Evolutionary conservation across 2,888 invertebrate genomes (phyloP).

Genomic region (Dryococelus australis): DNA sequence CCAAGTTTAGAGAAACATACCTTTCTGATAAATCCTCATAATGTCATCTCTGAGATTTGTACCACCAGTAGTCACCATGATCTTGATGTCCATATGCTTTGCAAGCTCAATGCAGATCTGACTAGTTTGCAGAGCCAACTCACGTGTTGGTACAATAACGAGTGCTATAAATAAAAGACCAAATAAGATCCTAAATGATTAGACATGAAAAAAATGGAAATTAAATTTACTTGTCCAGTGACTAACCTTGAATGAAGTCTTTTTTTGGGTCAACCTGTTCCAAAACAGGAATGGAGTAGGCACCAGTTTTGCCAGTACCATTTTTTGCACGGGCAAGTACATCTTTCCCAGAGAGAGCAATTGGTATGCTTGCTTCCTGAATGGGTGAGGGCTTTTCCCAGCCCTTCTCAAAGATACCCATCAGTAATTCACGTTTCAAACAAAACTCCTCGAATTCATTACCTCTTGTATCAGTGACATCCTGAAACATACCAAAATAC

Average conservation of each 20-base stretch:
- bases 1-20: too few relatives aligned
- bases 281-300: slow-evolving; percentile 97
- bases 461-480: slow-evolving; percentile 98
- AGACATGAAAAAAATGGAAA: not conserved
- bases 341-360: slow-evolving; percentile 97
- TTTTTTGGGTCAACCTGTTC: slow-evolving; percentile 90
- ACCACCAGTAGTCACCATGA: slow-evolving; percentile 99
- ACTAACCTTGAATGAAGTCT: slow-evolving; percentile 85
- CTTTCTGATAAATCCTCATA: slow-evolving; percentile 98
- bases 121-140: slow-evolving; percentile 98
- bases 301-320: slow-evolving; percentile 99
- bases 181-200: slow-evolving; percentile 18
- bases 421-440: slow-evolving; percentile 93
- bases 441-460: slow-evolving; percentile 99
- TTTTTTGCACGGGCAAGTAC: slow-evolving; percentile 98
- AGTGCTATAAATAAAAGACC: slow-evolving; percentile 68
- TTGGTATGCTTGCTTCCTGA: slow-evolving; percentile 99
- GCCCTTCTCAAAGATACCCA: slow-evolving; percentile 99
- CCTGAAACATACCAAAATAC: slow-evolving; percentile 65
- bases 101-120: slow-evolving; percentile 99
- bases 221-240: not conserved
- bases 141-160: slow-evolving; percentile 98
- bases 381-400: slow-evolving; percentile 99
- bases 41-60: slow-evolving; percentile 98
- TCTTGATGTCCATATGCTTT: slow-evolving; percentile 95